phyloP scores from a whole-genome alignment of 1,140 invertebrate species.

The Phthorimaea operculella region DNA sequence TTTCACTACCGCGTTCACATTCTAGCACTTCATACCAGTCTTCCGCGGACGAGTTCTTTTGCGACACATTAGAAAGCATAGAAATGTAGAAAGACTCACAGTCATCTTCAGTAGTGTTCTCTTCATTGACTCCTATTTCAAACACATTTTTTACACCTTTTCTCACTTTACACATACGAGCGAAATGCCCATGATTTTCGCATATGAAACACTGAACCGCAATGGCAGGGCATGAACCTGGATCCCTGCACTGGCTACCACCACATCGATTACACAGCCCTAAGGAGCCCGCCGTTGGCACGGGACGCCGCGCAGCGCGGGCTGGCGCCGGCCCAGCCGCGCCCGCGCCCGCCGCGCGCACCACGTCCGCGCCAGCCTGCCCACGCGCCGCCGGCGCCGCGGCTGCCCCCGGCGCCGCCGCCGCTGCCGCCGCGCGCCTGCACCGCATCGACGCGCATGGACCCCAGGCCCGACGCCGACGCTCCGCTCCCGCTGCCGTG shows the following conservation, averaged over 20 bases:
- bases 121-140: slow-evolving; percentile 1
- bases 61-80: not conserved
- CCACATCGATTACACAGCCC: not conserved
- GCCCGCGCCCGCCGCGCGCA: not conserved
- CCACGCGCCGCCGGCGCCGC: not conserved
- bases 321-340: not conserved
- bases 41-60: not conserved
- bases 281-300: not conserved
- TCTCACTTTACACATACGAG: not conserved
- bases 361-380: not conserved
- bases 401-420: not conserved
- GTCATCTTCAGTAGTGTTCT: not conserved
- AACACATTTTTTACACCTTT: not conserved
- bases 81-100: not conserved
- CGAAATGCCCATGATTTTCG: not conserved
- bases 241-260: not conserved
- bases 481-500: not conserved
- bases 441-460: not conserved
- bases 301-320: not conserved
- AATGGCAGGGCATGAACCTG: not conserved
- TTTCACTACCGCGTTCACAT: not conserved
- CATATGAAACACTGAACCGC: not conserved
- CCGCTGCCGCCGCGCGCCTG: not conserved
- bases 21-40: slow-evolving; percentile 6
- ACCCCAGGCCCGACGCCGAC: not conserved